phyloP scores from a whole-genome alignment of 2,888 invertebrate genomes.

The Tachina fera region DNA sequence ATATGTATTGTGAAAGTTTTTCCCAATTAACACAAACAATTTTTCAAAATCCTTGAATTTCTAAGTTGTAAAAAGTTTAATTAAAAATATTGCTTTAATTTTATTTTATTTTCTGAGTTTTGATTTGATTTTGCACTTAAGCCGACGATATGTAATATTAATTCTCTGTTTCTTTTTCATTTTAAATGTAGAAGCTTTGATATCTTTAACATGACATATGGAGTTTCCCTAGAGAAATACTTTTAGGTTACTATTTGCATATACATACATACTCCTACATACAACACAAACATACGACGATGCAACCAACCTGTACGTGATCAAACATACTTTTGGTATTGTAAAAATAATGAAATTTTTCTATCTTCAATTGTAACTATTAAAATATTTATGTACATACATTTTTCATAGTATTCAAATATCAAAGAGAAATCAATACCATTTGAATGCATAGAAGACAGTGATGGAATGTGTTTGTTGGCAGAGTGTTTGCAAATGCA shows the following conservation, averaged over 20 bases:
- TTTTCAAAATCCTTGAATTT: too few relatives aligned
- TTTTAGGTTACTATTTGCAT: background rate
- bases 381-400: background rate
- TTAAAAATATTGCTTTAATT: too few relatives aligned
- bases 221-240: conserved; percentile 50
- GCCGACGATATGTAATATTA: conserved; percentile 6
- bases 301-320: background rate
- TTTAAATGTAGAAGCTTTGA: conserved; percentile 36
- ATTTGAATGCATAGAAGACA: background rate
- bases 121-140: background rate
- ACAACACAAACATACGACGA: background rate
- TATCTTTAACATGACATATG: conserved; percentile 48
- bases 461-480: background rate
- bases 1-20: too few relatives aligned
- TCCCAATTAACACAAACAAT: too few relatives aligned
- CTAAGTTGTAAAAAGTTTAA: too few relatives aligned
- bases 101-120: background rate
- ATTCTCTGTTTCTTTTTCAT: background rate
- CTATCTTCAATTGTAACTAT: background rate
- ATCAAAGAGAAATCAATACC: background rate
- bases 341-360: conserved; percentile 23
- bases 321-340: conserved; percentile 8
- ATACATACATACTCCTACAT: too few relatives aligned
- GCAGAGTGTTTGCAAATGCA: too few relatives aligned
- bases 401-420: background rate